phyloP scores from a whole-genome alignment of 1,140 invertebrate species.

The Plectrocnemia conspersa region DNA sequence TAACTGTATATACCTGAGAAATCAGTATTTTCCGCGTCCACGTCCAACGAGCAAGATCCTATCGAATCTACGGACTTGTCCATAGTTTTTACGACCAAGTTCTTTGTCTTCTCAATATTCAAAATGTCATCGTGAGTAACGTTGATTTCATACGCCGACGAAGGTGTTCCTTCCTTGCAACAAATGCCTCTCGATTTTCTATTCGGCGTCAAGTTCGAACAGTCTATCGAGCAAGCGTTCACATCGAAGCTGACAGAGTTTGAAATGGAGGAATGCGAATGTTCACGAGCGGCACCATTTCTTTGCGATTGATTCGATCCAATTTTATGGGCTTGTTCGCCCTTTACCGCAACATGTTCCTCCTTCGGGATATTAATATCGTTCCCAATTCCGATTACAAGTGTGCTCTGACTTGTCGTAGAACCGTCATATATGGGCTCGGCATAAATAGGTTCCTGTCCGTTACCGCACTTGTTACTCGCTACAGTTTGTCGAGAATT shows the following conservation, averaged over 20 bases:
- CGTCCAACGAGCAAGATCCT: conserved; percentile 76
- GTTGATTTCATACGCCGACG: conserved; percentile 44
- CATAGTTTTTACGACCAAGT: conserved; percentile 53
- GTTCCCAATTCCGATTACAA: conserved; percentile 17
- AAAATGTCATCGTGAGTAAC: conserved; percentile 46
- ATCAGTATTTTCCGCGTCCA: conserved; percentile 71
- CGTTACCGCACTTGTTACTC: conserved; percentile 5
- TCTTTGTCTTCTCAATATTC: conserved; percentile 42
- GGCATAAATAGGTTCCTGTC: conserved; percentile 20
- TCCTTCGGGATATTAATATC: background rate
- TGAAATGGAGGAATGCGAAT: background rate
- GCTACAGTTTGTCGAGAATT: conserved; percentile 6
- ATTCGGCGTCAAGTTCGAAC: background rate
- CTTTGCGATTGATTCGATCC: no score
- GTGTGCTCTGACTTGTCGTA: conserved; percentile 17
- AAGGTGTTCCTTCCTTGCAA: conserved; percentile 19
- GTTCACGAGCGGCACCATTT: background rate
- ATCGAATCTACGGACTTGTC: conserved; percentile 69
- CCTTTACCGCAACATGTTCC: background rate
- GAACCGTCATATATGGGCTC: conserved; percentile 26
- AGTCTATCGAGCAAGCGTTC: background rate
- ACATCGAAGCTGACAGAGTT: conserved; percentile 1
- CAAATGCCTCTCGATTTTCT: conserved; percentile 7
- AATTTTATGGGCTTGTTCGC: no score
- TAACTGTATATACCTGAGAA: conserved; percentile 64